A percentile compares a stretch with the other conserved stretches of the same genome.
Evolutionary conservation across 2,888 invertebrate species (phyloP).

Genomic region (Nomada fucata): DNA sequence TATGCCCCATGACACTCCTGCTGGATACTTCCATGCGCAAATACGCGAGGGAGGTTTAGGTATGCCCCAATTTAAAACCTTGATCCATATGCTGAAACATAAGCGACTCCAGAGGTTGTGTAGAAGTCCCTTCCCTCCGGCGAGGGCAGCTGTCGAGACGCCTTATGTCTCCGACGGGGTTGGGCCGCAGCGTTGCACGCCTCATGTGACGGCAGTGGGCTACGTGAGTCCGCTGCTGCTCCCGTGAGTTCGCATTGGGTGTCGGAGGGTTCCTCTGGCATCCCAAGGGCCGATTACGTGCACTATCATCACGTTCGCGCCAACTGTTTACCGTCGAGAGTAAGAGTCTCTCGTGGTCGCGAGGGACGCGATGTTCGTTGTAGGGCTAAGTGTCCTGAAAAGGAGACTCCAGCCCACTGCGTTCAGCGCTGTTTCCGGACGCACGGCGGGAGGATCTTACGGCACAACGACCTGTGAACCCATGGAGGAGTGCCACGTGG

Average conservation of each 20-base stretch:
- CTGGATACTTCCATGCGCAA: not conserved
- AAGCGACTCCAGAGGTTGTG: too few species aligned
- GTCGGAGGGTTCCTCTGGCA: not conserved
- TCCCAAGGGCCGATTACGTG: not conserved
- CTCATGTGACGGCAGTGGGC: not conserved
- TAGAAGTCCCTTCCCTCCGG: too few species aligned
- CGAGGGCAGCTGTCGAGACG: not conserved
- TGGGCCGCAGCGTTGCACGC: not conserved
- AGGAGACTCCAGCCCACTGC: slow-evolving; percentile 10
- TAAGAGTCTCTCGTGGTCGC: not conserved
- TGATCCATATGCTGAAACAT: too few species aligned
- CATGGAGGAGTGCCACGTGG: too few species aligned
- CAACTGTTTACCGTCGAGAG: not conserved
- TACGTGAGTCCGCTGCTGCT: not conserved
- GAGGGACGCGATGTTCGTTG: not conserved
- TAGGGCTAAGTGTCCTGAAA: not conserved
- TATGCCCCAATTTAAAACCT: not conserved
- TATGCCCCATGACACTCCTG: not conserved
- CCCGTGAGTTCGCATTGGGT: not conserved
- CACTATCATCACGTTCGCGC: not conserved
- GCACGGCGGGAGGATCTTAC: too few species aligned
- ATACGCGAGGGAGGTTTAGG: not conserved
- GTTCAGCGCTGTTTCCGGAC: not conserved
- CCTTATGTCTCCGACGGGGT: not conserved
- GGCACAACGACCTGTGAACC: too few species aligned